A percentile compares a stretch with the other conserved stretches of the same genome.
These are phyloP conservation scores for Drosophila ironensis DNA, from an alignment of 1,140 invertebrate species.

Conservation along the genomic window DNA sequence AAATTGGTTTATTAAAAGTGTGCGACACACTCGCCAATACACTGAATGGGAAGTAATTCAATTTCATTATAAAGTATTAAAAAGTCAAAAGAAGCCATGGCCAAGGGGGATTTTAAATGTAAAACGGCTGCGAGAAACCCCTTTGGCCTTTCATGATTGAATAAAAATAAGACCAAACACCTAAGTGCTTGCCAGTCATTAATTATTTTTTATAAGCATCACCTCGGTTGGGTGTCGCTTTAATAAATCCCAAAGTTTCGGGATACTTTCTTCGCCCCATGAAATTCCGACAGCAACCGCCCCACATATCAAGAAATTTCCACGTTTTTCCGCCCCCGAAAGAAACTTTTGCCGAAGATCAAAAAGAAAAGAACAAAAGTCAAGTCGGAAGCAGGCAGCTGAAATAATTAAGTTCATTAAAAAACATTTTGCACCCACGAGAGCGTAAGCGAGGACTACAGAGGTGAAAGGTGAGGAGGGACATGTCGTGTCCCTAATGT, in stretches of 20 bases:
- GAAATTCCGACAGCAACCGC: not conserved
- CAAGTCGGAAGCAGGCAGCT: constrained; percentile 15
- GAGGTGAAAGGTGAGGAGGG: not conserved
- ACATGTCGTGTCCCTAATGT: constrained; percentile 12
- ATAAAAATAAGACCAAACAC: no score
- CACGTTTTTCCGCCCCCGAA: not conserved
- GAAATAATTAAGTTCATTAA: constrained; percentile 70
- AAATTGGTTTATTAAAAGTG: not conserved
- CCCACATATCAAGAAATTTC: not conserved
- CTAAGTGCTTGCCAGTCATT: no score
- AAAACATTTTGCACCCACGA: constrained; percentile 39
- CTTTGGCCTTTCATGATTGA: not conserved
- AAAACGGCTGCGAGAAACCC: no score
- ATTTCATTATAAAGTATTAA: constrained; percentile 13
- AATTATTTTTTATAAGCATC: no score
- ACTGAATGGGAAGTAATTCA: constrained; percentile 19
- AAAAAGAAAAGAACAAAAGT: constrained; percentile 12
- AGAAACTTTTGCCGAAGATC: not conserved
- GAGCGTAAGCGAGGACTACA: not conserved
- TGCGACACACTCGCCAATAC: constrained; percentile 23
- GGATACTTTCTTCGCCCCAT: not conserved
- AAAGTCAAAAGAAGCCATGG: constrained; percentile 12
- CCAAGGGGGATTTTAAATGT: constrained; percentile 1
- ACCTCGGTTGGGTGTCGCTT: no score
- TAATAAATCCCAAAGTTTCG: not conserved